Evolutionary conservation across 2,113 vertebrate genomes (phyloP).

Genomic region (Hydropotes inermis): DNA sequence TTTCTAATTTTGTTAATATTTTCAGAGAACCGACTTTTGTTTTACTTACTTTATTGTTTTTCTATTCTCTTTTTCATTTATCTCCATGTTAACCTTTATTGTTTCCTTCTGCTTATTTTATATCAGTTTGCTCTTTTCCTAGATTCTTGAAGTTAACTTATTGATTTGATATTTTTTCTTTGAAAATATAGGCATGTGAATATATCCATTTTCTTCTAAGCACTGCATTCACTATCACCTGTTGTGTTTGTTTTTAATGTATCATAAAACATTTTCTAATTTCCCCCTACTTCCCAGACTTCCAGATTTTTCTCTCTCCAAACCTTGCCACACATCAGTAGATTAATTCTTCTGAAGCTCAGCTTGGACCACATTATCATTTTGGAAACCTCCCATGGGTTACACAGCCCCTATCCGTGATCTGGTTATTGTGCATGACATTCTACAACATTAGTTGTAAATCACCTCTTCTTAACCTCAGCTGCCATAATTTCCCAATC

Average conservation of each 20-base stretch:
- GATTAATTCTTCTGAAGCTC: background rate
- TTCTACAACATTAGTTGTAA: background rate
- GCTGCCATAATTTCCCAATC: no score
- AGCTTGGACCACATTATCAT: background rate
- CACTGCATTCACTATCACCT: background rate
- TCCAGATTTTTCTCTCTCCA: background rate
- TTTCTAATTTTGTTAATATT: background rate
- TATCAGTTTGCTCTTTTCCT: background rate
- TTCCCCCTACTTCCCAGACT: background rate
- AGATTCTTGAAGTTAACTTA: background rate
- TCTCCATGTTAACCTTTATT: background rate
- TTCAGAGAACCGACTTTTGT: background rate
- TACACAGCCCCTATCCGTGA: background rate
- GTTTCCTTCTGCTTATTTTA: background rate
- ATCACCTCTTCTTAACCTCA: background rate
- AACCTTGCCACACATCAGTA: background rate
- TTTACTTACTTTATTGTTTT: background rate
- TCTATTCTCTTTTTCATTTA: background rate
- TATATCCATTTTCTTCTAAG: background rate
- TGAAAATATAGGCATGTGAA: background rate
- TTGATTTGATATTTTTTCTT: background rate
- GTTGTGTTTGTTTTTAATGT: background rate
- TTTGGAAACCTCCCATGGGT: background rate
- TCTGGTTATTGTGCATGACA: accelerated
- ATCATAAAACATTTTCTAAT: background rate